Percentiles rank a stretch among this genome's conserved stretches.
Conservation (phyloP, 2,888 invertebrate species). For the Dromius quadrimaculatus region DNA sequence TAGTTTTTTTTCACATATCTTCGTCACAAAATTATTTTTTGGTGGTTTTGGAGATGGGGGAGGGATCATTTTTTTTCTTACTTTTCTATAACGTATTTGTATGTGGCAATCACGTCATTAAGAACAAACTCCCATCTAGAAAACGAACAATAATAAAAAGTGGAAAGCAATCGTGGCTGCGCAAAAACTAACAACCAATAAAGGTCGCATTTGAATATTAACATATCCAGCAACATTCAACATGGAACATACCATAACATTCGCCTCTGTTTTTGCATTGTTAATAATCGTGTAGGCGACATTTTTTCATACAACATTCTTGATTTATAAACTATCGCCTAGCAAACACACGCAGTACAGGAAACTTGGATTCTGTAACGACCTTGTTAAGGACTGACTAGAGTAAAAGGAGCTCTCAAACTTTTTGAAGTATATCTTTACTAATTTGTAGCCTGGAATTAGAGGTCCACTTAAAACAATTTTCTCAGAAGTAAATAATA, state of each 20-base stretch:
- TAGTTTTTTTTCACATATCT: too few species aligned
- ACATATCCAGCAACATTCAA: slow-evolving; percentile 6
- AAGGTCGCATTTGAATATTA: slow-evolving; percentile 31
- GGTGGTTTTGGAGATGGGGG: too few species aligned
- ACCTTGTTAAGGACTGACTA: slow-evolving; percentile 25
- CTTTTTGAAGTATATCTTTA: too few species aligned
- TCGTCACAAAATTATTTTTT: too few species aligned
- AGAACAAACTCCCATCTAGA: slow-evolving; percentile 17
- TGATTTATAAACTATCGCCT: slow-evolving; percentile 4
- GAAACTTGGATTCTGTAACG: slow-evolving; percentile 12
- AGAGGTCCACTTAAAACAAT: too few species aligned
- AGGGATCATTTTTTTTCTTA: too few species aligned
- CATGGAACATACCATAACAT: slow-evolving; percentile 24
- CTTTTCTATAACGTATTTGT: too few species aligned
- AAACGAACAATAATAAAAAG: slow-evolving; percentile 21
- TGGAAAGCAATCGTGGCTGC: slow-evolving; percentile 2
- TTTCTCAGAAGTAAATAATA: too few species aligned
- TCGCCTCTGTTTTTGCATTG: slow-evolving; percentile 36
- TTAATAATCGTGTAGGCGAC: slow-evolving; percentile 25
- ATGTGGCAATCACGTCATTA: slow-evolving; percentile 8
- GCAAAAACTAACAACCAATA: slow-evolving; percentile 30
- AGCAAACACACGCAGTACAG: background rate
- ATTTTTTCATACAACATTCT: slow-evolving; percentile 10
- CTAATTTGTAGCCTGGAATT: too few species aligned
- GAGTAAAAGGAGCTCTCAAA: background rate